Evolutionary conservation across 1,140 invertebrate species (phyloP), one percentile per base, ranked within the genome.

Genomic region (Chrysoperla carnea): DNA sequence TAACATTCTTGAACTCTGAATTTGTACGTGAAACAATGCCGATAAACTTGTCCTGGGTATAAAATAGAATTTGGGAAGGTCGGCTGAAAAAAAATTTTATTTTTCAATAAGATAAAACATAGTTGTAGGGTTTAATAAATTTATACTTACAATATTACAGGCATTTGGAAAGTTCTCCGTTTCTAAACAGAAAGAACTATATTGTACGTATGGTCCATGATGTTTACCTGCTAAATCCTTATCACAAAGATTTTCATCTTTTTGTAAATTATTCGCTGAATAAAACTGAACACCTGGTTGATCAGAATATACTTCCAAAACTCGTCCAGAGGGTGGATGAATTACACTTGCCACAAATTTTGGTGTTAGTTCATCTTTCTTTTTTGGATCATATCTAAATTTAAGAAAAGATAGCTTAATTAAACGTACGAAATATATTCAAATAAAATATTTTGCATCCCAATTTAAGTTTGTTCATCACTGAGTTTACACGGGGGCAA

Each of bases 161-260:
- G 89, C 83, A 64, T 96, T 82, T 0, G 91, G 91, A 67, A 80
- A 95, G 52, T 84, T 85, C 61, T 95, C 90, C 0, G 91, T 88
- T 61, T 95, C 89, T 29, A 95, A 63, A 55, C 85, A 92, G 47
- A 95, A 80, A 1, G 78, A 84, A 1, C 76, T 80, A 49, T 92
- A 86, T 48, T 76, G 76, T 9, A 69, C 68, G 55, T 93, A 94
- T 0, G 58, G 53, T 0, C 62, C 63, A 8, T 75, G 75, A 1
- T 63, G 59, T 64, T 92, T 91, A 4, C 88, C 89, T 6, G 4
- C 6, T 11, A 33, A 9, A 31, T 31, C 29, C 8, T 2, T 2
- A 33, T 11, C 31, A 6, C 8, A 12, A 33, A 4, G 2, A 4
- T 6, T 6, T 11, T 33, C 8, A 33, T 6, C 31, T 33, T 67